Evolutionary conservation across 2,113 vertebrate genomes (phyloP).

Genomic region (Paradisaea rubra): DNA sequence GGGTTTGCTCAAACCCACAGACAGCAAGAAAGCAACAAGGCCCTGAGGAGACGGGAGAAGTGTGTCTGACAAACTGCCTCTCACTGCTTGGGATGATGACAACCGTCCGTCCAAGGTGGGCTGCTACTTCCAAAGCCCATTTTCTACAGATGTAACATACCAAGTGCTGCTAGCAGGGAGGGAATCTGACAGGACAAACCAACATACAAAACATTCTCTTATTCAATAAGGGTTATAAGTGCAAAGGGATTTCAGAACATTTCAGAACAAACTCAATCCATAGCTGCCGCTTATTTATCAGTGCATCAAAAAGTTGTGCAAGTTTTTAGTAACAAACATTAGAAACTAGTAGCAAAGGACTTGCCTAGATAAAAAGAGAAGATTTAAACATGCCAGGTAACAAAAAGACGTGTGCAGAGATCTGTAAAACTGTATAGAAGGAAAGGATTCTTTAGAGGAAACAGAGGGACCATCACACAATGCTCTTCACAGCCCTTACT

Average conservation of each 20-base stretch:
- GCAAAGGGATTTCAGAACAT: slow-evolving; percentile 62
- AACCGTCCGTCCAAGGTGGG: not conserved
- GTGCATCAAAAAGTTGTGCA: slow-evolving; percentile 64
- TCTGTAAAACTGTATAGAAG: slow-evolving; percentile 72
- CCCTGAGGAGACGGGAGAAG: not conserved
- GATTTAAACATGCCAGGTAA: slow-evolving; percentile 77
- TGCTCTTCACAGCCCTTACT: not conserved
- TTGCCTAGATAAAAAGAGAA: slow-evolving; percentile 74
- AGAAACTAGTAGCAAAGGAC: slow-evolving; percentile 65
- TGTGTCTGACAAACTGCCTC: slow-evolving; percentile 23
- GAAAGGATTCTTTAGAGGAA: slow-evolving; percentile 66
- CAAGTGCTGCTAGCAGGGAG: slow-evolving; percentile 40
- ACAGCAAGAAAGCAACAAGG: slow-evolving; percentile 27
- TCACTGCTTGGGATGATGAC: not conserved
- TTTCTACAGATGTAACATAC: not conserved
- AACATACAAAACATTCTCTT: slow-evolving; percentile 54
- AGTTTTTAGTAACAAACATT: slow-evolving; percentile 70
- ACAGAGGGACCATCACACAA: slow-evolving; percentile 27
- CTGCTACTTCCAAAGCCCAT: slow-evolving; percentile 27
- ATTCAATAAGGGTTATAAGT: slow-evolving; percentile 43
- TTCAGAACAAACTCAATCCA: slow-evolving; percentile 64
- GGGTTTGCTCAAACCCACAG: slow-evolving; percentile 43
- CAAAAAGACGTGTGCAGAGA: slow-evolving; percentile 72
- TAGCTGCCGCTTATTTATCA: slow-evolving; percentile 55
- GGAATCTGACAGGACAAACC: slow-evolving; percentile 49